These are phyloP conservation scores for Actias luna DNA, from an alignment of 2,888 invertebrate genomes.

Conservation along the genomic window DNA sequence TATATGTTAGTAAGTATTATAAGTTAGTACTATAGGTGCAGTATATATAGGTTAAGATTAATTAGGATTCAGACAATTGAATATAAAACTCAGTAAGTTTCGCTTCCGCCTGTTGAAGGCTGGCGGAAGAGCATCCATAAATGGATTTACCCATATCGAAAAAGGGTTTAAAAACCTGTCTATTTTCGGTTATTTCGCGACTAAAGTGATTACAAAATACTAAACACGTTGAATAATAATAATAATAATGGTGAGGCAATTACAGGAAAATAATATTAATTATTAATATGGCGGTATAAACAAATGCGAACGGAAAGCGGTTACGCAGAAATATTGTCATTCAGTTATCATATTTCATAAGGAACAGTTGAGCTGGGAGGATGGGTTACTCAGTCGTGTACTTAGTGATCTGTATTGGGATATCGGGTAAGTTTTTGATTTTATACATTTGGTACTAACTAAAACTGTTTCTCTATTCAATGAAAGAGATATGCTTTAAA, in stretches of 20 bases:
- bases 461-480: too few relatives aligned
- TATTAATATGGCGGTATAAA: neutral
- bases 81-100: too few relatives aligned
- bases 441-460: neutral
- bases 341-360: neutral
- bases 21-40: too few relatives aligned
- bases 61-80: too few relatives aligned
- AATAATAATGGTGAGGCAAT: constrained; percentile 4
- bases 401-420: neutral
- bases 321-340: neutral
- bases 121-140: too few relatives aligned
- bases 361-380: neutral
- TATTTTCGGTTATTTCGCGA: too few relatives aligned
- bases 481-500: too few relatives aligned
- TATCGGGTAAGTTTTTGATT: neutral
- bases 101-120: too few relatives aligned
- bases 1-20: too few relatives aligned
- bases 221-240: neutral
- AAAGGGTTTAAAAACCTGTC: too few relatives aligned
- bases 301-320: neutral
- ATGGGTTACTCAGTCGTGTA: neutral
- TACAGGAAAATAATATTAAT: neutral
- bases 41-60: too few relatives aligned
- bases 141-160: too few relatives aligned
- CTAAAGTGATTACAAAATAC: neutral